Conservation (phyloP, 2,888 invertebrate genomes). For the Drosophila infuscata region DNA sequence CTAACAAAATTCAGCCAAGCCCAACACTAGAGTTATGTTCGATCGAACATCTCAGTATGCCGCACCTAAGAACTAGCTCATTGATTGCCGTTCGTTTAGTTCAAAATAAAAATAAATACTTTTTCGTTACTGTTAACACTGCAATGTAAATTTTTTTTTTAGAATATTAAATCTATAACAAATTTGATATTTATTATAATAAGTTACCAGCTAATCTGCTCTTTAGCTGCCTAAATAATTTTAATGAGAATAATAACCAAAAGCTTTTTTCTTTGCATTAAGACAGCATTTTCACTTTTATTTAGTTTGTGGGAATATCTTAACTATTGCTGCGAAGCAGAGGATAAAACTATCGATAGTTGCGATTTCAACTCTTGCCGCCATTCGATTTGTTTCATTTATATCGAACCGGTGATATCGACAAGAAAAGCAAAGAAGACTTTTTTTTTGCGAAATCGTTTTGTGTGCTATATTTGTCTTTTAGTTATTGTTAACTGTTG, state of each 20-base stretch:
- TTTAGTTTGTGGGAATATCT: not conserved
- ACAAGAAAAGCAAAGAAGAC: constrained; percentile 30
- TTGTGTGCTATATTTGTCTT: constrained; percentile 18
- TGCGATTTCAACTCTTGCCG: constrained; percentile 1
- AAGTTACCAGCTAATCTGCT: no score
- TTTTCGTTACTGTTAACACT: constrained; percentile 1
- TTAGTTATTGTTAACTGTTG: constrained; percentile 13
- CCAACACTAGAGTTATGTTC: constrained; percentile 16
- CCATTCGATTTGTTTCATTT: constrained; percentile 23
- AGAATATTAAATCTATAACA: not conserved
- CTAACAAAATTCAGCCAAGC: constrained; percentile 2
- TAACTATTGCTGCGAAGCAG: not conserved
- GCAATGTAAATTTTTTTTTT: not conserved
- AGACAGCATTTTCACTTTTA: not conserved
- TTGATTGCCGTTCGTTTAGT: not conserved
- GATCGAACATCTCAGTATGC: constrained; percentile 10
- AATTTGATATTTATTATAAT: not conserved
- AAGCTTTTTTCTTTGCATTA: not conserved
- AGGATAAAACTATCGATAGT: not conserved
- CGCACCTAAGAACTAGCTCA: constrained; percentile 3
- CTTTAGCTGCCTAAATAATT: not conserved
- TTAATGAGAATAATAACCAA: no score
- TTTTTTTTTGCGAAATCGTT: constrained; percentile 42
- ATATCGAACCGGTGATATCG: constrained; percentile 58
- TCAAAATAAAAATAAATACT: not conserved